Evolutionary conservation across 2,888 invertebrate genomes (phyloP), one percentile per base, ranked within the genome.

Genomic region (Syritta pipiens): DNA sequence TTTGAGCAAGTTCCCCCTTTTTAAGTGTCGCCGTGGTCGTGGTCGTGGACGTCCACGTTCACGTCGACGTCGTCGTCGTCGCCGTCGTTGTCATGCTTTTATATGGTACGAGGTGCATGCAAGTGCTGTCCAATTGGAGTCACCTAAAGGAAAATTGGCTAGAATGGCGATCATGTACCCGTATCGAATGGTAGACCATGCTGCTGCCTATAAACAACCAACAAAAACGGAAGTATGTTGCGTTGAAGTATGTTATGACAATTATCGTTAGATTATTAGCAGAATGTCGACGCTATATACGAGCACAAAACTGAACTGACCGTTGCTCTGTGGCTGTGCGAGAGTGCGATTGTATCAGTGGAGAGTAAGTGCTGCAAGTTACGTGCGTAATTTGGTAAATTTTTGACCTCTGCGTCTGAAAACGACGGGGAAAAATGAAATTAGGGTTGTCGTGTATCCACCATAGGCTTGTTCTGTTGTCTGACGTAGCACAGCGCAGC

Each of bases 121-220:
- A 68, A 74, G 72, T 68, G 74, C 42, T 79, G 72, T 79, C 53
- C 79, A 79, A 79, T 79, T 79, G 74, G 62, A 74, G 67, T 62
- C 79, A 79, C 79, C 79, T 74, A 68, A 74, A 74, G 71, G 74
- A 74, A 79, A 79, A 79, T 79, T 79, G 79, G 79, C 74, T 79
- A 68, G 57, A 79, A 79, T 74, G 60, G 74, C 74, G 67, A 79
- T 79, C 79, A 74, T 74, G 62, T 74, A 79, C 79, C 79, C 79
- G 57, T 79, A 79, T 79, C 67, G 74, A 74, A 74, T 74, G 48
- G 74, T 62, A 79, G 62, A 62, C 74, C 49, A 62, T 44, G 67
- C 74, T 57, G 60, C 30, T 53, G 17, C 37, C 19, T 20, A 26
- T 68, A 53, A 46, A 46, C 35, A 24, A 10, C 44, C 60, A 74